These are phyloP conservation scores for Synergus itoensis DNA, from an alignment of 2,888 invertebrate species.

Conservation along the genomic window DNA sequence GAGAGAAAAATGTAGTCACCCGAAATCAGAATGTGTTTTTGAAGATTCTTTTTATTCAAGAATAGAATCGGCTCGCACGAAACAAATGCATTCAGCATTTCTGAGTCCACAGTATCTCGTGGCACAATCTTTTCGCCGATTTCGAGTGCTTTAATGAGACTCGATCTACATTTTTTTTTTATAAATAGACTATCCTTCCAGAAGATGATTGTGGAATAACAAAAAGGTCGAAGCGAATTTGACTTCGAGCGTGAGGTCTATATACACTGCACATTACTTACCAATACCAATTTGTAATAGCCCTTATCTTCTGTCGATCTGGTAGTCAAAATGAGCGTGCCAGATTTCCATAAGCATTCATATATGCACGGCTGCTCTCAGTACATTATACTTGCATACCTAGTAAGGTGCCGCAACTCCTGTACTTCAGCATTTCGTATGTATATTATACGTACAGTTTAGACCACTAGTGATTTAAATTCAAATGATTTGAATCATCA, in stretches of 20 bases:
- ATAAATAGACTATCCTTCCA: too few species aligned
- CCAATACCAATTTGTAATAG: constrained; percentile 67
- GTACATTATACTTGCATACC: constrained; percentile 75
- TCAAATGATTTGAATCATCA: too few species aligned
- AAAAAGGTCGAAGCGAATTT: constrained; percentile 44
- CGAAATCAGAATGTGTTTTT: too few species aligned
- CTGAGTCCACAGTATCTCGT: too few species aligned
- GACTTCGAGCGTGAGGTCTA: constrained; percentile 10
- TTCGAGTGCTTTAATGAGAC: too few species aligned
- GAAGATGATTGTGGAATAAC: neutral
- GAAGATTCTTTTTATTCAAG: too few species aligned
- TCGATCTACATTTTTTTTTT: too few species aligned
- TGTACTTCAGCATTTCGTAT: neutral
- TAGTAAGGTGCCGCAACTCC: constrained; percentile 61
- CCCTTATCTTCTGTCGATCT: constrained; percentile 63
- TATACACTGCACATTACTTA: constrained; percentile 54
- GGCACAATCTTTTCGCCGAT: too few species aligned
- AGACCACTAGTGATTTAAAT: neutral
- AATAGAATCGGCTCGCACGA: too few species aligned
- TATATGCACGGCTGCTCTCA: constrained; percentile 70
- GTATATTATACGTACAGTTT: neutral
- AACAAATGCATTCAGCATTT: too few species aligned
- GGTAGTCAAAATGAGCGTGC: constrained; percentile 70
- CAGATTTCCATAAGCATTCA: constrained; percentile 77
- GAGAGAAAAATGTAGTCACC: too few species aligned